Evolutionary conservation across 2,797 vertebrate genomes (phyloP).

Genomic region (Rhabdomys pumilio): DNA sequence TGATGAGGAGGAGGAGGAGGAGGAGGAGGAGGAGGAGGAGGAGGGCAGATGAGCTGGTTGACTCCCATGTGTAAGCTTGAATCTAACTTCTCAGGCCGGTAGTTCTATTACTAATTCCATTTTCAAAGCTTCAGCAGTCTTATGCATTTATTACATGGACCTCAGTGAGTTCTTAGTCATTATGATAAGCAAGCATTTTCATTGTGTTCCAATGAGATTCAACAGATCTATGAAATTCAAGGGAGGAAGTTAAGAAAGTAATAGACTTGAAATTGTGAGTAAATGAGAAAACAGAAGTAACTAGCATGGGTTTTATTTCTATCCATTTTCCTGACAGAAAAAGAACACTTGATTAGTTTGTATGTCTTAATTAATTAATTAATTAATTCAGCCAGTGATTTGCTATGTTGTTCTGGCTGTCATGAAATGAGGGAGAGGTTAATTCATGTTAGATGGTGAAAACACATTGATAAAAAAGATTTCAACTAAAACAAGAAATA

Average conservation of each 20-base stretch:
- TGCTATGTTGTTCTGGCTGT: no score
- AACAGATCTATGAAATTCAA: no score
- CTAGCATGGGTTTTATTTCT: not conserved
- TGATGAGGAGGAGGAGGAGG: not conserved
- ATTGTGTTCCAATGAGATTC: not conserved
- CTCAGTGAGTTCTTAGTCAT: not conserved
- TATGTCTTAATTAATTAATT: no score
- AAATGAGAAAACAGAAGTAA: not conserved
- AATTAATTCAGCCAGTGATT: no score
- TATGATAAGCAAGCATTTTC: not conserved
- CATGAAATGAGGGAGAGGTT: not conserved
- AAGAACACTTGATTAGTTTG: not conserved
- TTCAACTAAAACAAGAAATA: not conserved
- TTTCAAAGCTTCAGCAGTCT: not conserved
- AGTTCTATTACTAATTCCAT: rapidly evolving
- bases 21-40: not conserved
- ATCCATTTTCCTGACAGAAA: not conserved
- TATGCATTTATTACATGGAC: not conserved
- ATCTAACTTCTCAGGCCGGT: not conserved
- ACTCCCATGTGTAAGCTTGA: not conserved
- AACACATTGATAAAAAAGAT: not conserved
- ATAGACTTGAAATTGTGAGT: not conserved
- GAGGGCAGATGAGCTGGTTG: not conserved
- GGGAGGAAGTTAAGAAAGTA: not conserved
- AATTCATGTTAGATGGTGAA: not conserved